Evolutionary conservation across 2,113 vertebrate species (phyloP), one percentile per base, ranked within the genome.

Genomic region (Podiceps cristatus): DNA sequence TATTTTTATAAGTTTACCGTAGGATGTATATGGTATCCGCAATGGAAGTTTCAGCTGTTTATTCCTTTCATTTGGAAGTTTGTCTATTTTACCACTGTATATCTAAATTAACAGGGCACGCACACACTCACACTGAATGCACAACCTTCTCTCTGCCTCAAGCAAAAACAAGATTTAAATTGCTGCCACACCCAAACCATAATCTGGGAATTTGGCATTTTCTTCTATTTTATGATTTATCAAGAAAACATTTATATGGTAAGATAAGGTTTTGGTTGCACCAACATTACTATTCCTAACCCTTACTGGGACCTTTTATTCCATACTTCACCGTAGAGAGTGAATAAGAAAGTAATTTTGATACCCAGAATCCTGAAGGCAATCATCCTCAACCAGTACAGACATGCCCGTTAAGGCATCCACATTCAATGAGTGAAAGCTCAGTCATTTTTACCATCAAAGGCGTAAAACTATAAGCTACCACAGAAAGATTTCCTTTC

Each of bases 371-470:
- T 71, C 72, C 35, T 92, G 92, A 80, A 96, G 94, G 80, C 1
- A 5, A 79, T 85, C 66, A 89, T 87, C 92, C 44, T 62, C 62
- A 78, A 91, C 90, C 33, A 95, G 97, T 86, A 88, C 55, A 90
- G 85, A 85, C 90, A 95, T n/a, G 95, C 78, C 80, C 79, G 66
- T 59, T 73, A 37, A 96, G 82, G 96, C 69, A 89, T 63, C 35
- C 91, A 53, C 44, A 29, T 74, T 79, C 78, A 88, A 11, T 40
- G 66, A 90, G 93, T 25, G 66, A 96, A 96, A 95, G 59, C 64
- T 89, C 68, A 95, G 50, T 28, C 73, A 75, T 40, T 92, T 83
- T 55, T 68, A 89, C 45, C 31, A 84, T 49, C 42, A 95, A 95
- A 95, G 66, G 44, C 28, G 20, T 19, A 59, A 59, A 94, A 69